These are phyloP conservation scores for Listrodromus nycthemerus DNA, from an alignment of 2,888 invertebrate genomes.

Conservation along the genomic window DNA sequence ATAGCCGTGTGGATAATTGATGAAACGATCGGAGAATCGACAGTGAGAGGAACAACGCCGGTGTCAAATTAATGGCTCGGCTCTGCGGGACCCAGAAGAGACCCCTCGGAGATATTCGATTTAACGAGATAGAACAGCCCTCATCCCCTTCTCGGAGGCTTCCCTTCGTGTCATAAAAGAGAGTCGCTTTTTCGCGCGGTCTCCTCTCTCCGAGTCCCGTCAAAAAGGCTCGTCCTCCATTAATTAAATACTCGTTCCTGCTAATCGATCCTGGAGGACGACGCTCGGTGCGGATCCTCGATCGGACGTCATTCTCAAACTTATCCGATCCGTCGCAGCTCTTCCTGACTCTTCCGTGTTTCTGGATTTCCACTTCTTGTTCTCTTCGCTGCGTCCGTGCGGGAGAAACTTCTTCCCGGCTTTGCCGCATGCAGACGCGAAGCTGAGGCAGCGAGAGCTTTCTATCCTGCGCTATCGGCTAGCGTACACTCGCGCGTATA, in stretches of 20 bases:
- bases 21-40: slow-evolving; percentile 68
- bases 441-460: neutral
- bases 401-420: slow-evolving; percentile 10
- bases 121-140: slow-evolving; percentile 34
- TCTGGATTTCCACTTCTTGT: slow-evolving; percentile 7
- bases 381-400: neutral
- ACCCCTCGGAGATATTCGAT: slow-evolving; percentile 48
- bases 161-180: slow-evolving; percentile 33
- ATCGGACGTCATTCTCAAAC: slow-evolving; percentile 16
- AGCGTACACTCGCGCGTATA: slow-evolving; percentile 61
- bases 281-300: slow-evolving; percentile 23
- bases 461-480: slow-evolving; percentile 50
- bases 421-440: neutral
- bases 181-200: slow-evolving; percentile 31
- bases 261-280: slow-evolving; percentile 51
- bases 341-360: neutral
- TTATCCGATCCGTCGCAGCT: neutral
- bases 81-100: slow-evolving; percentile 38
- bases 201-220: slow-evolving; percentile 16
- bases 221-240: slow-evolving; percentile 51
- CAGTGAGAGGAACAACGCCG: slow-evolving; percentile 45
- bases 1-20: slow-evolving; percentile 64
- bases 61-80: slow-evolving; percentile 72
- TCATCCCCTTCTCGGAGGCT: neutral
- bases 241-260: slow-evolving; percentile 52